Conservation (phyloP, 1,140 invertebrate genomes). For the Globodera rostochiensis region DNA sequence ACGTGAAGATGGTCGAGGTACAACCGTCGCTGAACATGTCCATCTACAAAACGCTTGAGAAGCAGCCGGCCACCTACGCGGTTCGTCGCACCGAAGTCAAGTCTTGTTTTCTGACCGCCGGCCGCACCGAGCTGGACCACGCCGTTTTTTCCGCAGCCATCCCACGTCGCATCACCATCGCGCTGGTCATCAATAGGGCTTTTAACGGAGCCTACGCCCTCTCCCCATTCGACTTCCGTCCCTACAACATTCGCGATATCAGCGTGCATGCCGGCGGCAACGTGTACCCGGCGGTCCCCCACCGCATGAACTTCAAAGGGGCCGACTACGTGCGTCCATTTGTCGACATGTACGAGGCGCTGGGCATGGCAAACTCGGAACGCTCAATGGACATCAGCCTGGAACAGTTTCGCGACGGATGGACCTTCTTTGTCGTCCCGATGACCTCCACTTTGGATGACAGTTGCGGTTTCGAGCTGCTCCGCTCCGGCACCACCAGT, state of each 20-base stretch:
- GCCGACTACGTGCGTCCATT: slow-evolving; percentile 26
- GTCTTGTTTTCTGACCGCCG: slow-evolving; percentile 20
- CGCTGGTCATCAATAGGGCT: slow-evolving; percentile 5
- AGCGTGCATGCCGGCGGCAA: slow-evolving; percentile 13
- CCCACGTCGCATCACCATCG: slow-evolving; percentile 30
- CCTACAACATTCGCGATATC: slow-evolving; percentile 28
- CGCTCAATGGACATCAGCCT: slow-evolving; percentile 29
- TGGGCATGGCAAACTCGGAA: slow-evolving; percentile 25
- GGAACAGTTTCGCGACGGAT: slow-evolving; percentile 26
- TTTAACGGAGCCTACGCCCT: slow-evolving; percentile 19
- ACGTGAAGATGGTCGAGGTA: slow-evolving; percentile 28
- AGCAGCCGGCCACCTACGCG: slow-evolving; percentile 2
- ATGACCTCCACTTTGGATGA: slow-evolving; percentile 28
- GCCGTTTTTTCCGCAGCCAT: slow-evolving; percentile 8
- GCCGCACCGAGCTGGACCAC: slow-evolving; percentile 31
- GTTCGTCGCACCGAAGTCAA: slow-evolving; percentile 30
- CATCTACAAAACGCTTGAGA: slow-evolving; percentile 22
- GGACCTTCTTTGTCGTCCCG: slow-evolving; percentile 28
- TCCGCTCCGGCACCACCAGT: slow-evolving; percentile 23
- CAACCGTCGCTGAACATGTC: slow-evolving; percentile 34
- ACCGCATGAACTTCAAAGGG: slow-evolving; percentile 17
- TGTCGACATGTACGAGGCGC: slow-evolving; percentile 34
- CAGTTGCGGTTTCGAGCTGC: slow-evolving; percentile 23
- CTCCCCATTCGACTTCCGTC: slow-evolving; percentile 35
- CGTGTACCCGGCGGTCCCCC: slow-evolving; percentile 27